Conservation (phyloP, 2,888 invertebrate species). For the Acrocyrtus sp. region DNA sequence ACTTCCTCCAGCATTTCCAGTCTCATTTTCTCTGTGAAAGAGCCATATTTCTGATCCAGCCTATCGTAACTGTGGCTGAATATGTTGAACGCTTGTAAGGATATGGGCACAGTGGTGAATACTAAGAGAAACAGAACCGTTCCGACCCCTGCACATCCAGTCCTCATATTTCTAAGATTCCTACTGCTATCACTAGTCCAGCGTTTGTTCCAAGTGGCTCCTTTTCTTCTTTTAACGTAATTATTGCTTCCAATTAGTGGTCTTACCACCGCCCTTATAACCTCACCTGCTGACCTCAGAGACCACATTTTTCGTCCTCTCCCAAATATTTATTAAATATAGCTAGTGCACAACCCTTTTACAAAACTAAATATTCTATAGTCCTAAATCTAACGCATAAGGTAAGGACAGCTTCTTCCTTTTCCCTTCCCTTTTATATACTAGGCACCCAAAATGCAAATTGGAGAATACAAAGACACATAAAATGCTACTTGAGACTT, state of each 20-base stretch:
- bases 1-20: slow-evolving; percentile 67
- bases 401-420: not conserved
- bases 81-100: slow-evolving; percentile 63
- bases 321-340: not conserved
- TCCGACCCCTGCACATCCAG: slow-evolving; percentile 24
- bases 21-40: slow-evolving; percentile 66
- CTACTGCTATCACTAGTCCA: not conserved
- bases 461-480: too few species aligned
- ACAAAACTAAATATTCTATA: not conserved
- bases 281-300: slow-evolving; percentile 6
- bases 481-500: too few species aligned
- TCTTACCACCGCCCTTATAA: slow-evolving; percentile 32
- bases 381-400: not conserved
- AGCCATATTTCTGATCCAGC: slow-evolving; percentile 66
- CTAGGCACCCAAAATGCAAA: too few species aligned
- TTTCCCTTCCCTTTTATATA: too few species aligned
- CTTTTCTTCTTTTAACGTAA: slow-evolving; percentile 34
- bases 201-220: not conserved
- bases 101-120: slow-evolving; percentile 56
- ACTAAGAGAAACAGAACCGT: slow-evolving; percentile 42
- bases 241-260: slow-evolving; percentile 47
- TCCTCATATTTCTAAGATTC: not conserved
- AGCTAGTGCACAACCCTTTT: not conserved
- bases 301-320: slow-evolving; percentile 30
- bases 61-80: slow-evolving; percentile 64